Percentiles rank a stretch among this genome's conserved stretches.
These are phyloP conservation scores for Atherix ibis DNA, from an alignment of 2,888 invertebrate genomes.

Conservation along the genomic window DNA sequence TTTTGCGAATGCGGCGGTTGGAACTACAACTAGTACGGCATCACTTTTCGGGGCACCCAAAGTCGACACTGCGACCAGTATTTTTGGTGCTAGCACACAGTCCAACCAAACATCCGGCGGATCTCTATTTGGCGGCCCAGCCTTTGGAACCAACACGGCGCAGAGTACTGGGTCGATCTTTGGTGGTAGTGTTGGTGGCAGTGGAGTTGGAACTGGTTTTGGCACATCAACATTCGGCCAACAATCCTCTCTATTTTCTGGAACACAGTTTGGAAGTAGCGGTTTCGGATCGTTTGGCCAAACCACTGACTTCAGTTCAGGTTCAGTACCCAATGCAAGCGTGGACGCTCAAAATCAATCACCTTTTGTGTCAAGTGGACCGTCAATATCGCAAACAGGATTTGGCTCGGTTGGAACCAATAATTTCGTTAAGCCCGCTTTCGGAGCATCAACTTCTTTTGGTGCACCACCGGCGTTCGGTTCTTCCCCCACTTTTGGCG, in stretches of 20 bases:
- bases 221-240: background rate
- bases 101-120: conserved; percentile 11
- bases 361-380: conserved; percentile 19
- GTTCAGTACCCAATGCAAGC: conserved; percentile 5
- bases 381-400: conserved; percentile 22
- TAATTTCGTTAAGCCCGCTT: conserved; percentile 15
- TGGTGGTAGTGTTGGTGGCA: background rate
- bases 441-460: conserved; percentile 13
- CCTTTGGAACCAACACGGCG: background rate
- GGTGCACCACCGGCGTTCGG: conserved; percentile 25
- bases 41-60: background rate
- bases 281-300: conserved; percentile 1
- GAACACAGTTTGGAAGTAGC: background rate
- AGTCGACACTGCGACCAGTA: conserved; percentile 8
- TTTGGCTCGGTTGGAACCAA: conserved; percentile 23
- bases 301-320: conserved; percentile 5
- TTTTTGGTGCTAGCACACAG: conserved; percentile 10
- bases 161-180: conserved; percentile 4
- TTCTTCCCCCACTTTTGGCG: conserved; percentile 27
- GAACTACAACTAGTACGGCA: background rate
- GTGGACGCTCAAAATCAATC: no score
- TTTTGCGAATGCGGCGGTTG: conserved; percentile 10
- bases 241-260: no score
- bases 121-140: conserved; percentile 15
- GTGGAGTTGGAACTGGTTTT: conserved; percentile 4